Evolutionary conservation across 35 echinoderm and acorn worm genomes (phyloP).

Genomic region (Anneissia japonica): DNA sequence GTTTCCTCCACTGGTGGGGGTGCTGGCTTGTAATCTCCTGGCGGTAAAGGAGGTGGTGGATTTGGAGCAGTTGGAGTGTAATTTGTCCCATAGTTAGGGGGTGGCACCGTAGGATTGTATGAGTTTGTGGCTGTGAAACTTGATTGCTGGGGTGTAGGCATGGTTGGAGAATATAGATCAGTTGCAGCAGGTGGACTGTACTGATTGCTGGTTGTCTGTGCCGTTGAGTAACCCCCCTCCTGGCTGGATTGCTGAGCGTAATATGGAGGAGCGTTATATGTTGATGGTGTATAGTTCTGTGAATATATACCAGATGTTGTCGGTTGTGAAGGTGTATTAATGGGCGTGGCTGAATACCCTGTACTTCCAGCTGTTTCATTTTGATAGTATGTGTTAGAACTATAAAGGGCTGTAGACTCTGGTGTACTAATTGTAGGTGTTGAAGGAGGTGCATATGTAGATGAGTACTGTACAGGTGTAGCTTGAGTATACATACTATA

Average conservation of each 20-base stretch:
- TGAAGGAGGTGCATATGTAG: background rate
- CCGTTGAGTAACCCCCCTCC: background rate
- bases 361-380: background rate
- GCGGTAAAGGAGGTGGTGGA: no score
- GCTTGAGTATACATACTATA: background rate
- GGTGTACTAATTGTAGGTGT: background rate
- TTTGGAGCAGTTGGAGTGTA: no score
- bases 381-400: background rate
- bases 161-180: background rate
- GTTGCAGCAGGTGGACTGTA: background rate
- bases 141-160: background rate
- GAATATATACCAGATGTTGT: background rate
- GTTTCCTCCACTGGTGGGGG: background rate
- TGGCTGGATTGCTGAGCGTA: background rate
- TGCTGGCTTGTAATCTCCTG: background rate
- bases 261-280: background rate
- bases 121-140: background rate
- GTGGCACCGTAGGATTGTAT: background rate
- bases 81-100: no score
- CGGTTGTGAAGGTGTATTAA: background rate
- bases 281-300: background rate
- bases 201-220: background rate
- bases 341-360: background rate
- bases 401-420: background rate
- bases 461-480: background rate